These are phyloP conservation scores for Acanthacorydalis orientalis DNA, from an alignment of 2,888 invertebrate genomes.

Conservation along the genomic window DNA sequence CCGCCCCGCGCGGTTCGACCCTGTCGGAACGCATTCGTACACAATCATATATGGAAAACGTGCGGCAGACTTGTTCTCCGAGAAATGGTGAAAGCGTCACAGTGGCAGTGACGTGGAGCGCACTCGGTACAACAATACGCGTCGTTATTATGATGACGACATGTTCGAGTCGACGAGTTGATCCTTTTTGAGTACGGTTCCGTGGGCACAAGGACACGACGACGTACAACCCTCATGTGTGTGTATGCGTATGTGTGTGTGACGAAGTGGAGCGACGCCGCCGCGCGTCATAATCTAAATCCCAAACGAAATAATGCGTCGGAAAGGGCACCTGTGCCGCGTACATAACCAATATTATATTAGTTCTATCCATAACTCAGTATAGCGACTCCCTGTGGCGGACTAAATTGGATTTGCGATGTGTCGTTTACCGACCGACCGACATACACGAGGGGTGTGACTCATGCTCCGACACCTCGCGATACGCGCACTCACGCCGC, in stretches of 20 bases:
- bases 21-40: no score
- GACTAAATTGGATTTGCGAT: constrained; percentile 1
- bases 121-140: no score
- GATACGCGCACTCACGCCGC: neutral
- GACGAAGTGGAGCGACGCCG: neutral
- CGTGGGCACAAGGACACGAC: no score
- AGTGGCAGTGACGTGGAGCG: no score
- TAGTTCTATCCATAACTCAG: neutral
- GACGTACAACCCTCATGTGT: neutral
- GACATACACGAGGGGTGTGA: neutral
- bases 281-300: neutral
- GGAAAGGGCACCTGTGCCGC: neutral
- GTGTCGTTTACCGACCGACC: neutral
- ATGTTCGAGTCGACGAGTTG: no score
- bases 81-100: no score
- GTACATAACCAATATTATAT: neutral
- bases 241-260: neutral
- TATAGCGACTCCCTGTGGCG: neutral
- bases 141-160: no score
- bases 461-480: neutral
- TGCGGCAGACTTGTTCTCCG: no score
- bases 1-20: no score
- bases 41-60: no score
- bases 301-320: constrained; percentile 1
- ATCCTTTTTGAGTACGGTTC: no score